Percentiles rank a stretch among this genome's conserved stretches.
Evolutionary conservation across 2,888 invertebrate species (phyloP).

Genomic region (Sesamia inferens): DNA sequence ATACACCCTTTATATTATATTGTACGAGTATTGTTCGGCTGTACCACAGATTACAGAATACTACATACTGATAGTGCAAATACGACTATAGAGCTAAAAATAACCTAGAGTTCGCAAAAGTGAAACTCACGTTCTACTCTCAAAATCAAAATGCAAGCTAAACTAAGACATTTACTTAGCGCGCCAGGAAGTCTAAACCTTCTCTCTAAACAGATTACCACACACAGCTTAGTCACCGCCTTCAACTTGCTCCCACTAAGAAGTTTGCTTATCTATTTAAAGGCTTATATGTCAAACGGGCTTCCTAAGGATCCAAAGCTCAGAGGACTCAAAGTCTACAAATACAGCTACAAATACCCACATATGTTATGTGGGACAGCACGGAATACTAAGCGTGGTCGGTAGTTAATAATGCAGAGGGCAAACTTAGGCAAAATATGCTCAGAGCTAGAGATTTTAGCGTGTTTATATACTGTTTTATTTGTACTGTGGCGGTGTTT

Average conservation of each 20-base stretch:
- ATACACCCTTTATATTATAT: too few species aligned
- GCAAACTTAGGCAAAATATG: slow-evolving; percentile 54
- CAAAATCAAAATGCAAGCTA: slow-evolving; percentile 24
- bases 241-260: slow-evolving; percentile 30
- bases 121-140: background rate
- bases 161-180: slow-evolving; percentile 3
- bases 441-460: slow-evolving; percentile 29
- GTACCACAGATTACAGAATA: too few species aligned
- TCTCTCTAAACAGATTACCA: slow-evolving; percentile 26
- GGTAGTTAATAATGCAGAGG: slow-evolving; percentile 51
- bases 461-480: slow-evolving; percentile 32
- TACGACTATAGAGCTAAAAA: background rate
- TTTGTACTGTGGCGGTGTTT: slow-evolving; percentile 19
- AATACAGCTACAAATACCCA: slow-evolving; percentile 35
- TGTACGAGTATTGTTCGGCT: background rate
- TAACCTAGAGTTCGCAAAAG: background rate
- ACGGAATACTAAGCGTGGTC: slow-evolving; percentile 51
- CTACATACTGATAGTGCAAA: background rate
- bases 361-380: slow-evolving; percentile 47
- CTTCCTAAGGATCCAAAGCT: slow-evolving; percentile 48
- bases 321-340: slow-evolving; percentile 32
- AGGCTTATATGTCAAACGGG: slow-evolving; percentile 54
- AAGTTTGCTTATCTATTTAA: slow-evolving; percentile 54
- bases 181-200: slow-evolving; percentile 24
- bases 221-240: slow-evolving; percentile 18